Base-by-base conservation (phyloP, 2,888 invertebrate genomes). In the Thysanoteuthis rhombus region DNA sequence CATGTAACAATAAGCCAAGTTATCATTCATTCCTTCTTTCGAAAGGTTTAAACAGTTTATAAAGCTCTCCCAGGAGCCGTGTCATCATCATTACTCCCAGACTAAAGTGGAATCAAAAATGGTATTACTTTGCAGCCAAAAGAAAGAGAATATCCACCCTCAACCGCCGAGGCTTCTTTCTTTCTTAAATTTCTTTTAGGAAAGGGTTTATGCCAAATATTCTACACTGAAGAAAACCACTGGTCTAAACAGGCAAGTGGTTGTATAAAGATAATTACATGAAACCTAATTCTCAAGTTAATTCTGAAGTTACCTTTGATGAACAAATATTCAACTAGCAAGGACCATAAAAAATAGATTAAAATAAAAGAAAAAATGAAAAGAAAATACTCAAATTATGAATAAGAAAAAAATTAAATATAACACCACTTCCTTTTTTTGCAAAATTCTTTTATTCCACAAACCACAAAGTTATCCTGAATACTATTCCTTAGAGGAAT, bases 251-350 rank as follows among this genome's bases (percentile, higher is more conserved):
- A 10, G 75, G 12, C 75, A 75, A 75, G n/a, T 75, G 75, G n/a
- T n/a, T 75, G 75, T 16, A 75, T 75, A 75, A n/a, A 75, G n/a
- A 75, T 52, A 22, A 22, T 75, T 75, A 75, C 19, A 75, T 3
- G 75, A n/a, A 75, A 75, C 10, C 75, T n/a, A 75, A 75, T 75
- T 75, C 75, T 75, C 75, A 75, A 75, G 75, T n/a, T 75, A 75
- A 75, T 75, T 75, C 75, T 75, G n/a, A n/a, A 75, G 75, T 75
- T 75, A 75, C 75, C 75, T 75, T 75, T 75, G 75, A 75, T 75
- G 75, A 75, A 75, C 75, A n/a, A 75, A 75, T 75, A 75, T 75
- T 75, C 75, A n/a, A n/a, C 75, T n/a, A 2, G n/a, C 1, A n/a
- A 75, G n/a, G 75, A 75, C n/a, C 75, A 75, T 75, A 75, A 75